Percentiles rank a stretch among this genome's conserved stretches.
Evolutionary conservation across 1,140 invertebrate species (phyloP).

Genomic region (Nephila pilipes): DNA sequence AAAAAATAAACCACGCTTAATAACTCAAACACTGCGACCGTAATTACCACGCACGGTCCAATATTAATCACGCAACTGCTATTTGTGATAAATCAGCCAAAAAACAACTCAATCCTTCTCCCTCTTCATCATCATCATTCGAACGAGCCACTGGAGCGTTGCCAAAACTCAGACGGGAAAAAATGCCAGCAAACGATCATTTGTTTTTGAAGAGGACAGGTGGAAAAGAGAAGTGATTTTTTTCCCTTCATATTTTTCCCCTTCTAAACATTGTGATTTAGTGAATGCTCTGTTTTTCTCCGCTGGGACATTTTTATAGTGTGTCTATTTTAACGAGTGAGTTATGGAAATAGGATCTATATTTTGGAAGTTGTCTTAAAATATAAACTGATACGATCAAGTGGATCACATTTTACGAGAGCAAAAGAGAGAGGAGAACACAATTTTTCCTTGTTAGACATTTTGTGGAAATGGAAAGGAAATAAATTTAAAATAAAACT

Average conservation of each 20-base stretch:
- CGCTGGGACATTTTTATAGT: background rate
- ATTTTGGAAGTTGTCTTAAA: background rate
- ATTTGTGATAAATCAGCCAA: background rate
- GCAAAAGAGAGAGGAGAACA: background rate
- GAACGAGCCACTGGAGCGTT: background rate
- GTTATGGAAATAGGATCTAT: background rate
- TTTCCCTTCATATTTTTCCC: background rate
- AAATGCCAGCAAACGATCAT: background rate
- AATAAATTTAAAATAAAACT: too few species aligned
- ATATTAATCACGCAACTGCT: conserved; percentile 23
- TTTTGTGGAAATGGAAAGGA: too few species aligned
- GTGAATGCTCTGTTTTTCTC: background rate
- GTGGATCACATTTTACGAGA: background rate
- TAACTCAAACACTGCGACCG: background rate
- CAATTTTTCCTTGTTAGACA: too few species aligned
- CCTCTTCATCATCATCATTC: conserved; percentile 14
- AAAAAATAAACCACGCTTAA: background rate
- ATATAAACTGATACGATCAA: background rate
- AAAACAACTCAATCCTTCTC: background rate
- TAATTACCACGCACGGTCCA: background rate
- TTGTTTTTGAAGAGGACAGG: conserved; percentile 33
- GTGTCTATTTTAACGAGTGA: background rate
- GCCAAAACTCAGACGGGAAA: background rate
- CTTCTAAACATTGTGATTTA: conserved; percentile 7
- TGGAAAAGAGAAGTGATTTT: conserved; percentile 4